phyloP scores from a whole-genome alignment of 1,140 invertebrate species.

The Ganaspis sp. region DNA sequence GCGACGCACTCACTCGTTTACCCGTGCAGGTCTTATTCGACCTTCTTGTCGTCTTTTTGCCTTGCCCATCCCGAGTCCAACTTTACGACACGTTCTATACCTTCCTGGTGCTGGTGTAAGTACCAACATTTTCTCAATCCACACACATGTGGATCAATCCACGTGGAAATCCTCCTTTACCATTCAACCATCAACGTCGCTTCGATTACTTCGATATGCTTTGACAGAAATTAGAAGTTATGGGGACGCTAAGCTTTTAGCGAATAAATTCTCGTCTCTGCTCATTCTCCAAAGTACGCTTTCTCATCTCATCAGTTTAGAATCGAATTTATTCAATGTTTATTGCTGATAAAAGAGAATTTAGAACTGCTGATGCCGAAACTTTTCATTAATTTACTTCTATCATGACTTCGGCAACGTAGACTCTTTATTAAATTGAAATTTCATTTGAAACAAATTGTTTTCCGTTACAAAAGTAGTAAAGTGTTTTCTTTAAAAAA shows the following conservation, averaged over 20 bases:
- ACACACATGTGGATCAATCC: slow-evolving; percentile 51
- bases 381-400: background rate
- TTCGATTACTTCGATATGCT: slow-evolving; percentile 34
- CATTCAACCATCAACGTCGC: slow-evolving; percentile 46
- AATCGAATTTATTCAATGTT: background rate
- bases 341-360: background rate
- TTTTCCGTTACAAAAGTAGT: too few relatives aligned
- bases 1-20: slow-evolving; percentile 47
- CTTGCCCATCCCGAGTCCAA: slow-evolving; percentile 43
- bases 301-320: background rate
- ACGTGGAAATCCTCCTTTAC: slow-evolving; percentile 54
- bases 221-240: slow-evolving; percentile 23
- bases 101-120: background rate
- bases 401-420: background rate
- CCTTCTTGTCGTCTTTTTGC: slow-evolving; percentile 49
- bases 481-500: too few relatives aligned
- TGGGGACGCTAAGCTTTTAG: slow-evolving; percentile 1
- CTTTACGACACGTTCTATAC: slow-evolving; percentile 67
- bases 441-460: background rate
- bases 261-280: slow-evolving; percentile 6
- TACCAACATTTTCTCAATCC: slow-evolving; percentile 26
- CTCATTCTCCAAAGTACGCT: background rate
- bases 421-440: background rate
- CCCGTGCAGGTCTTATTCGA: slow-evolving; percentile 30
- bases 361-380: background rate